Evolutionary conservation across 2,797 vertebrate species (phyloP).

Genomic region (Synanceia verrucosa): DNA sequence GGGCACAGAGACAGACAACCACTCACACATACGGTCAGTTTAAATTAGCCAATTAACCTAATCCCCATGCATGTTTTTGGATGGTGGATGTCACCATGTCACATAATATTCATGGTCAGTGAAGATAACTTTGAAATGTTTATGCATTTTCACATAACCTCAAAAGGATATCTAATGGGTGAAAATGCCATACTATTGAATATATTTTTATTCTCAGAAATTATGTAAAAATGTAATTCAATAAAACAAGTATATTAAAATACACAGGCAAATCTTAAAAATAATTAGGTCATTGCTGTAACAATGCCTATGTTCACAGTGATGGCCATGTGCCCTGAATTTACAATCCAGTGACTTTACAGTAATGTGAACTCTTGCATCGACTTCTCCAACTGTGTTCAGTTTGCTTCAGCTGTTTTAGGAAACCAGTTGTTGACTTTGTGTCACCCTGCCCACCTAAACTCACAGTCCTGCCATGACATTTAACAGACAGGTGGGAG

Average conservation of each 20-base stretch:
- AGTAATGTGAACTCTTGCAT: constrained; percentile 27
- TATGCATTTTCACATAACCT: neutral
- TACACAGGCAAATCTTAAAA: neutral
- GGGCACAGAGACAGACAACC: too few species aligned
- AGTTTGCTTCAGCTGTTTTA: constrained; percentile 42
- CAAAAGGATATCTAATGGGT: neutral
- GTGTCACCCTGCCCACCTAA: constrained; percentile 27
- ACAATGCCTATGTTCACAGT: neutral
- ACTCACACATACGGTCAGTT: too few species aligned
- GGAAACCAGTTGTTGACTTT: constrained; percentile 45
- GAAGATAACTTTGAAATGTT: neutral
- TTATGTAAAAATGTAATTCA: neutral
- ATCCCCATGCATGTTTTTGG: too few species aligned
- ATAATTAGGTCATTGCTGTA: neutral
- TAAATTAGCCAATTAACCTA: too few species aligned
- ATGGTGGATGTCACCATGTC: too few species aligned
- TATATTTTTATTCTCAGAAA: neutral
- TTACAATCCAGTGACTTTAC: constrained; percentile 25
- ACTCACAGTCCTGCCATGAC: constrained; percentile 26
- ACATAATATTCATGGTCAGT: neutral
- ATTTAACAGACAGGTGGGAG: constrained; percentile 55
- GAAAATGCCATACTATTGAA: neutral
- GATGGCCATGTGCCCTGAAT: neutral
- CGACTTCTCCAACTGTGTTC: constrained; percentile 20
- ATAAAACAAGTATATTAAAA: neutral